Percentiles rank a stretch among this genome's conserved stretches.
Evolutionary conservation across 2,888 invertebrate genomes (phyloP).

Genomic region (Meta bourneti): DNA sequence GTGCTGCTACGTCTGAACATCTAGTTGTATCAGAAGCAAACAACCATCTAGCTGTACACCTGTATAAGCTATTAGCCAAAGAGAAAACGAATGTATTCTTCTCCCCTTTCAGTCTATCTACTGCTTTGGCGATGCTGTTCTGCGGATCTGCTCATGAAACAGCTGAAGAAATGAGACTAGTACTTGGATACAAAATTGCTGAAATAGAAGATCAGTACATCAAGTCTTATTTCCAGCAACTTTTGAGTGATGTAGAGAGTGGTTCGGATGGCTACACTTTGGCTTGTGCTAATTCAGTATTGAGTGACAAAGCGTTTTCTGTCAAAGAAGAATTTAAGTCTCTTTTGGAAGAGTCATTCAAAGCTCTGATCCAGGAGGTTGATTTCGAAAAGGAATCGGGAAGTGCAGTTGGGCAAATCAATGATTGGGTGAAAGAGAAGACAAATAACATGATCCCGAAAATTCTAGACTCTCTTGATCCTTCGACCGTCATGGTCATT

Average conservation of each 20-base stretch:
- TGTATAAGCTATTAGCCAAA: conserved; percentile 3
- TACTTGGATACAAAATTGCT: conserved; percentile 38
- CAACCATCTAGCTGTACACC: conserved; percentile 5
- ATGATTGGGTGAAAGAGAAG: conserved; percentile 23
- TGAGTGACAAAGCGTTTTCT: conserved; percentile 14
- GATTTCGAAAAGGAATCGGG: conserved; percentile 56
- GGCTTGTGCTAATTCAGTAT: conserved; percentile 32
- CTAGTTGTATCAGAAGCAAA: background rate
- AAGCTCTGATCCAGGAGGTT: conserved; percentile 42
- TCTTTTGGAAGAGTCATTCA: conserved; percentile 55
- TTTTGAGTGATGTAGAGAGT: conserved; percentile 3
- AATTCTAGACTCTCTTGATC: conserved; percentile 41
- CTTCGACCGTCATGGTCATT: conserved; percentile 80
- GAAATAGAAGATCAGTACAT: conserved; percentile 12
- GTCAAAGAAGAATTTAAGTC: conserved; percentile 33
- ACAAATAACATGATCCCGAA: conserved; percentile 38
- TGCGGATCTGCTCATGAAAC: conserved; percentile 47
- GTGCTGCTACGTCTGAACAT: background rate
- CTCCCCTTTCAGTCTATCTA: conserved; percentile 58
- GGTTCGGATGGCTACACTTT: conserved; percentile 12
- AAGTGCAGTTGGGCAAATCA: background rate
- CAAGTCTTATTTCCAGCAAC: background rate
- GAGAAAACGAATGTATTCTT: conserved; percentile 64
- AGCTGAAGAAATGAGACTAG: conserved; percentile 34
- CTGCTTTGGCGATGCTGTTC: conserved; percentile 59